Conservation (phyloP, 2,888 invertebrate genomes). For the Phaonia tiefii region DNA sequence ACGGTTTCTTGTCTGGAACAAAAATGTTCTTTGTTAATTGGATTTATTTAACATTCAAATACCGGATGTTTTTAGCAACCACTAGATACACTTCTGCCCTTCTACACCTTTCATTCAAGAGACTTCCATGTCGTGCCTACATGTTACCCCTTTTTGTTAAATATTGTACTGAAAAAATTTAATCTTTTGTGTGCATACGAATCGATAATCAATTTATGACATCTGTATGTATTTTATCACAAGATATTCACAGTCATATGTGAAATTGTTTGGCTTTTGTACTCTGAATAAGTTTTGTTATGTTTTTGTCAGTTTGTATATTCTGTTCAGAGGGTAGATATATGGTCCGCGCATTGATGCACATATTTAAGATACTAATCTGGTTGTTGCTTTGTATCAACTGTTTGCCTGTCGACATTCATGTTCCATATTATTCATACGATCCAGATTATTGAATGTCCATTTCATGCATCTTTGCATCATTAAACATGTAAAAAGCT, state of each 20-base stretch:
- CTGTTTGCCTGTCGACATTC: constrained; percentile 19
- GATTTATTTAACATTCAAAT: constrained; percentile 63
- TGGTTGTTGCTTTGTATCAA: constrained; percentile 42
- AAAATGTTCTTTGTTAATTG: constrained; percentile 54
- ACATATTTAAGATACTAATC: constrained; percentile 52
- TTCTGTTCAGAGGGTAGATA: neutral
- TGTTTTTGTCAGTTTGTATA: neutral
- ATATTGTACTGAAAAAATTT: neutral
- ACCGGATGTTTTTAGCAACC: constrained; percentile 45
- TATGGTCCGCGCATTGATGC: constrained; percentile 4
- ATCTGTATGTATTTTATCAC: constrained; percentile 57
- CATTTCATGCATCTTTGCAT: constrained; percentile 59
- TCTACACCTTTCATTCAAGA: no score
- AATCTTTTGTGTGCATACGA: constrained; percentile 38
- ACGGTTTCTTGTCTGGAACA: neutral
- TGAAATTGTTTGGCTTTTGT: no score
- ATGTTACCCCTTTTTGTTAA: neutral
- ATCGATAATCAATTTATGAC: constrained; percentile 59
- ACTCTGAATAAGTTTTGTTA: constrained; percentile 42
- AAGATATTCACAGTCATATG: neutral
- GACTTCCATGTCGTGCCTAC: no score
- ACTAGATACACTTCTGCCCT: neutral
- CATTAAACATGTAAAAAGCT: constrained; percentile 45
- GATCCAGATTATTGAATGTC: neutral
- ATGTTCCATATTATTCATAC: constrained; percentile 17